phyloP scores from a whole-genome alignment of 2,888 invertebrate species.

The Notocelia uddmanniana region DNA sequence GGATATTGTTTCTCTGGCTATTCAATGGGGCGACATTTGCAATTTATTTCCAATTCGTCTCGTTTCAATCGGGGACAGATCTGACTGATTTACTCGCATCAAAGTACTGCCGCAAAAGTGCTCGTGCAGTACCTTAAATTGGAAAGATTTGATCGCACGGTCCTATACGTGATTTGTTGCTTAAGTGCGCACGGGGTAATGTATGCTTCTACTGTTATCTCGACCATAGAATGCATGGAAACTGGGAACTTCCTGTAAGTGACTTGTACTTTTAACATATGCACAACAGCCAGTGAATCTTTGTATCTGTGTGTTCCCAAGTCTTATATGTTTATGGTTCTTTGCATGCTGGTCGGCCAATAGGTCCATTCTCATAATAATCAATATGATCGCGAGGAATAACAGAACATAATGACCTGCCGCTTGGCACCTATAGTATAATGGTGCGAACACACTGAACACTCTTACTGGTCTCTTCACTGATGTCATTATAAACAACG shows the following conservation, averaged over 20 bases:
- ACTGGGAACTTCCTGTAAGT: constrained; percentile 55
- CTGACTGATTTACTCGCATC: constrained; percentile 49
- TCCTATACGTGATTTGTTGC: constrained; percentile 27
- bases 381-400: constrained; percentile 69
- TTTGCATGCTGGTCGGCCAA: constrained; percentile 38
- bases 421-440: constrained; percentile 58
- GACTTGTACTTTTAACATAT: constrained; percentile 41
- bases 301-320: not conserved
- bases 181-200: constrained; percentile 23
- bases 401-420: constrained; percentile 75
- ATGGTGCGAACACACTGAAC: constrained; percentile 76
- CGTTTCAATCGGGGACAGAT: constrained; percentile 43
- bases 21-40: constrained; percentile 46
- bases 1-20: constrained; percentile 36
- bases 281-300: not conserved
- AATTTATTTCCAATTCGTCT: constrained; percentile 47
- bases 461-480: constrained; percentile 69
- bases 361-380: constrained; percentile 72
- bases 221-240: constrained; percentile 54
- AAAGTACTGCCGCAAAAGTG: constrained; percentile 41
- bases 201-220: constrained; percentile 39
- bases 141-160: constrained; percentile 30
- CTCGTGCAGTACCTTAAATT: constrained; percentile 17
- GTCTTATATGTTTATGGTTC: constrained; percentile 37
- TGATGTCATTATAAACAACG: constrained; percentile 52